Evolutionary conservation across 2,113 vertebrate species (phyloP).

Genomic region (Ceuthmochares aereus): DNA sequence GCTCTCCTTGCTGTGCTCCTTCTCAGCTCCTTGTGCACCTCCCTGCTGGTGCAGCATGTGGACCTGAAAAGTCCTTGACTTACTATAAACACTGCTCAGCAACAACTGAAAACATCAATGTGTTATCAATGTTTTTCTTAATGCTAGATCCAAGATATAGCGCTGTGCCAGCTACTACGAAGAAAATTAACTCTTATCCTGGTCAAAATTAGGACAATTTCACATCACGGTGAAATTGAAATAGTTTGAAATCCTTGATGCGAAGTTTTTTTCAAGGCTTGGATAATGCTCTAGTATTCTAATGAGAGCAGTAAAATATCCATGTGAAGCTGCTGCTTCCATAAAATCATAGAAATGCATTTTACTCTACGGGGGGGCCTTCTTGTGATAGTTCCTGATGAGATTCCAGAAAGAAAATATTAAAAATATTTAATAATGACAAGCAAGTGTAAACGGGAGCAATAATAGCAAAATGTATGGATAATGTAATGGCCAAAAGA

Average conservation of each 20-base stretch:
- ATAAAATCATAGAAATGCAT: accelerated
- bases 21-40: no score
- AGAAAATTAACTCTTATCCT: no score
- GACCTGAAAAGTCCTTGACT: no score
- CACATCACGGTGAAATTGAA: accelerated
- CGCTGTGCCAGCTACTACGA: no score
- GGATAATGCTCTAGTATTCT: accelerated
- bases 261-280: background rate
- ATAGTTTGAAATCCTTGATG: accelerated
- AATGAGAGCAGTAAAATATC: accelerated
- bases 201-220: background rate
- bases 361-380: accelerated
- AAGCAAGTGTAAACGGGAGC: background rate
- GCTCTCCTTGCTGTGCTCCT: no score
- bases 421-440: background rate
- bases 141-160: no score
- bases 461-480: background rate
- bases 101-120: no score
- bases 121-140: no score
- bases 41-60: no score
- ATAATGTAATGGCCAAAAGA: background rate
- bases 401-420: background rate
- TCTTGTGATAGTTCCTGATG: accelerated
- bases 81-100: no score
- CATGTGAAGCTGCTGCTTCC: background rate